Evolutionary conservation across 2,888 invertebrate species (phyloP).

Genomic region (Philereme vetulata): DNA sequence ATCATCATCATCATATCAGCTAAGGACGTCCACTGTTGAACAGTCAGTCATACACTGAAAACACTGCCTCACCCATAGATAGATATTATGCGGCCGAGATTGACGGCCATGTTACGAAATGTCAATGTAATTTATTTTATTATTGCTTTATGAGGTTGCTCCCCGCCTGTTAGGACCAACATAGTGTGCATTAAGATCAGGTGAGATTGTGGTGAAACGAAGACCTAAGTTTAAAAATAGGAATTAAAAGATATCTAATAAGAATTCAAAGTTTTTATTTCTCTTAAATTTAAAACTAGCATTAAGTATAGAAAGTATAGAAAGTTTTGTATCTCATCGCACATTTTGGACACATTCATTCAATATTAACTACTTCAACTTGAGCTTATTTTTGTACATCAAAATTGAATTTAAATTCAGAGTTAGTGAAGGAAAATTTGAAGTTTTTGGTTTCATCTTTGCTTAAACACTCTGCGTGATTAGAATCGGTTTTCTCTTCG

Average conservation of each 20-base stretch:
- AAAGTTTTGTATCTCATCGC: constrained; percentile 19
- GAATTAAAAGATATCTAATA: constrained; percentile 1
- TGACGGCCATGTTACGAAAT: no score
- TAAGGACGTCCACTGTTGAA: no score
- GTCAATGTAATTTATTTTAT: no score
- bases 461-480: constrained; percentile 37
- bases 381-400: constrained; percentile 55
- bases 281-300: not conserved
- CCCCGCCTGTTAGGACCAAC: no score
- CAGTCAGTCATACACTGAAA: no score
- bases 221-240: no score
- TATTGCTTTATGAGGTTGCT: no score
- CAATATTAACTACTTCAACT: constrained; percentile 6
- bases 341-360: constrained; percentile 20
- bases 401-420: constrained; percentile 88
- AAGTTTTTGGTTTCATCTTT: constrained; percentile 50
- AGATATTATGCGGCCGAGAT: no score
- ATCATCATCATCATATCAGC: no score
- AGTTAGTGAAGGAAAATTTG: constrained; percentile 74
- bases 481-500: constrained; percentile 33
- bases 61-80: no score
- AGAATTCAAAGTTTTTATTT: not conserved
- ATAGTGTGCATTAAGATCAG: no score
- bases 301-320: not conserved
- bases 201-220: no score